Evolutionary conservation across 37 sponge, comb jelly and placozoan genomes (phyloP).

Genomic region (Diacarnus erythraeanus): DNA sequence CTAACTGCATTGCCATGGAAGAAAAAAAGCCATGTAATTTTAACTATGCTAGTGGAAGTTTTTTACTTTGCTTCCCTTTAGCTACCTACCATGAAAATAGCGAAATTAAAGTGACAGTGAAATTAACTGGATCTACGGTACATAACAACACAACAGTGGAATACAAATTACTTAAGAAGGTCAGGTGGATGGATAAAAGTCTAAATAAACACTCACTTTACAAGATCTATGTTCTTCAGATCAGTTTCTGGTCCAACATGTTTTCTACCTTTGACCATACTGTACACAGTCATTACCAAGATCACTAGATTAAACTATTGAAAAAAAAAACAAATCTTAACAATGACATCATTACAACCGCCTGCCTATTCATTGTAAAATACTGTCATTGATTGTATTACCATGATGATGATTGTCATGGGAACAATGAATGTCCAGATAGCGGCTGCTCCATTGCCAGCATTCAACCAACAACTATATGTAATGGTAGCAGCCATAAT

Average conservation of each 20-base stretch:
- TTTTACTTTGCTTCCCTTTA: no score
- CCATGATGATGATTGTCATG: constrained; percentile 42
- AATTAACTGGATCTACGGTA: not conserved
- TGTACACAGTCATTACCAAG: constrained; percentile 9
- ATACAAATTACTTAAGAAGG: not conserved
- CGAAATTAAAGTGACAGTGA: not conserved
- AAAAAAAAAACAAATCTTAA: not conserved
- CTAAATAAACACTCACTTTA: not conserved
- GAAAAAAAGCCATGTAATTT: no score
- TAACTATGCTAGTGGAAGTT: no score
- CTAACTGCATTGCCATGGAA: no score
- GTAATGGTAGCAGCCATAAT: not conserved
- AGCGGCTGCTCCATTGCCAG: not conserved
- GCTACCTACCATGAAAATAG: not conserved
- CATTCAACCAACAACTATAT: constrained; percentile 47
- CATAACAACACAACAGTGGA: not conserved
- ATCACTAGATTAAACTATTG: constrained; percentile 26
- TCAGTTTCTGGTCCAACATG: constrained; percentile 6
- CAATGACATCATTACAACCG: no score
- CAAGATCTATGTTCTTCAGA: constrained; percentile 7
- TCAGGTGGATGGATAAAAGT: no score
- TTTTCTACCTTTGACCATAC: not conserved
- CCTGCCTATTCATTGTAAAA: not conserved
- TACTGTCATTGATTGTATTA: not conserved
- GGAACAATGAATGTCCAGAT: constrained; percentile 51